These are phyloP conservation scores for Nasonovia ribisnigri DNA, from an alignment of 2,888 invertebrate genomes.

Conservation along the genomic window DNA sequence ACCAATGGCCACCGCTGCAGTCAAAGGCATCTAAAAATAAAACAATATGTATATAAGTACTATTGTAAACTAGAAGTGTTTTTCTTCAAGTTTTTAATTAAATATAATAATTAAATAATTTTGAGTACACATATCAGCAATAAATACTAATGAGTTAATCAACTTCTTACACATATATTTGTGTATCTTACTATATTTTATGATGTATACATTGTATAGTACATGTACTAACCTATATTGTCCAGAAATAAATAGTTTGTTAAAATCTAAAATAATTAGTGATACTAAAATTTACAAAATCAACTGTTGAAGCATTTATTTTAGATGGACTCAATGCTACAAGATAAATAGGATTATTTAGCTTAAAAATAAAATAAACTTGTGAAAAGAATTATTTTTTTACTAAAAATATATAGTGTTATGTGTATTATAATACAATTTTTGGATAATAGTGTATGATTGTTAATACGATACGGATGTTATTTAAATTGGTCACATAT, in stretches of 20 bases:
- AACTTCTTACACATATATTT: background rate
- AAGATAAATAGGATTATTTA: background rate
- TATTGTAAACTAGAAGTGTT: background rate
- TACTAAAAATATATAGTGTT: background rate
- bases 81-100: background rate
- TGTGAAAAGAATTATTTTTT: background rate
- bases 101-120: background rate
- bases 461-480: background rate
- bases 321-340: too few relatives aligned
- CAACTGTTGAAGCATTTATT: background rate
- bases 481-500: background rate
- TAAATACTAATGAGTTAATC: background rate
- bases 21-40: background rate
- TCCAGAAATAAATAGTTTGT: background rate
- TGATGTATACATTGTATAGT: background rate
- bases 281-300: background rate
- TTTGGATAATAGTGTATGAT: background rate
- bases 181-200: background rate
- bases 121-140: background rate
- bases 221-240: background rate
- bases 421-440: background rate
- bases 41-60: background rate
- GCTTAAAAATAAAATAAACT: background rate
- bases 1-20: background rate
- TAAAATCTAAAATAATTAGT: background rate